Conservation (phyloP, 35 echinoderm and acorn worm genomes). For the Acanthaster planci region DNA sequence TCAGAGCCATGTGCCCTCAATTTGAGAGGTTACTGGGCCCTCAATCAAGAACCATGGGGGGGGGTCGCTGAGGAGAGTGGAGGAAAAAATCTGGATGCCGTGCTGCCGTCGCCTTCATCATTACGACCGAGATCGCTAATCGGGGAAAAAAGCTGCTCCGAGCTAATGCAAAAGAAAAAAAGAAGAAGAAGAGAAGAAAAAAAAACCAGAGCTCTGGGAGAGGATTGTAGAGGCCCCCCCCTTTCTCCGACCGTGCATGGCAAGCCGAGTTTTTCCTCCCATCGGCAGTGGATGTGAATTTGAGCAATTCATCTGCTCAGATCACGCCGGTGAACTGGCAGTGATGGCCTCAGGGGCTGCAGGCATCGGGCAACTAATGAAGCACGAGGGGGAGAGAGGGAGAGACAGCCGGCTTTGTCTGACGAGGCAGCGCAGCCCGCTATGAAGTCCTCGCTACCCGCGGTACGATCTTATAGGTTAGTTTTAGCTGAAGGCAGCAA, state of each 20-base stretch:
- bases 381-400: background rate
- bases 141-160: constrained; percentile 19
- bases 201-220: background rate
- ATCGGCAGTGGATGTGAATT: constrained; percentile 12
- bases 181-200: too few relatives aligned
- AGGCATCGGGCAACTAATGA: background rate
- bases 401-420: too few relatives aligned
- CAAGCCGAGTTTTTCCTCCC: background rate
- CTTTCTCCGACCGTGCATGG: too few relatives aligned
- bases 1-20: constrained; percentile 17
- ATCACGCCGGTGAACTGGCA: constrained; percentile 12
- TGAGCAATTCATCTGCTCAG: constrained; percentile 24
- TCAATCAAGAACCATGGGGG: background rate
- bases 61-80: background rate
- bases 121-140: constrained; percentile 5
- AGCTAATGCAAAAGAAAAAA: background rate
- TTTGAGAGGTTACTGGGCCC: constrained; percentile 1
- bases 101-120: constrained; percentile 17
- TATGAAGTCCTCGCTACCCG: too few relatives aligned
- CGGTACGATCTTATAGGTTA: too few relatives aligned
- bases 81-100: background rate
- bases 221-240: background rate
- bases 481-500: too few relatives aligned
- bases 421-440: too few relatives aligned
- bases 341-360: background rate